Evolutionary conservation across 2,797 vertebrate genomes (phyloP), one percentile per base, ranked within the genome.

Genomic region (Micropoecilia bifurca): DNA sequence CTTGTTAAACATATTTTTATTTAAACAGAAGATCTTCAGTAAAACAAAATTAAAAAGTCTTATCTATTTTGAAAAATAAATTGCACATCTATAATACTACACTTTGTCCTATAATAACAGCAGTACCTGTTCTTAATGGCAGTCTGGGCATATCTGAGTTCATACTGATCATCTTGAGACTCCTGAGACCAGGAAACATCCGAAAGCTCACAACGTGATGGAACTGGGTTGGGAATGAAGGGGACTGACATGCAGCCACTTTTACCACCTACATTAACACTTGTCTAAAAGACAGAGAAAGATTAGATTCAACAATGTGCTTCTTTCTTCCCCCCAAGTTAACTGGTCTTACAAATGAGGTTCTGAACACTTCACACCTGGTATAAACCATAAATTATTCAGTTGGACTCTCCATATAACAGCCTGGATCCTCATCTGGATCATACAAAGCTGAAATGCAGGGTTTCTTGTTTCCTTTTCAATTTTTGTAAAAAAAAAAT

Each of bases 111-210:
- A 12, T 18, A 28, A 16, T 71, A 28, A 81, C 47, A 45, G 71
- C 0, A 80, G 74, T 85, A 98, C 97, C 97, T 98, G 95, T 90
- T 95, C 89, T 95, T 96, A 81, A 92, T 47, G 81, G 68, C 94
- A 77, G 85, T 91, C 91, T 96, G 96, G 81, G 91, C 74, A 93
- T 86, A 95, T 75, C 89, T 84, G 61, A 95, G 93, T 86, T 96
- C 95, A 83, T 84, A 85, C 55, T 96, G 95, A 84, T 97, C 96
- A 73, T 96, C 95, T 8, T 93, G 93, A 8, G 93, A 81, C 59
- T 72, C 87, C 68, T 80, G 63, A 91, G 96, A 96, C 97, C 97
- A 98, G 1, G 94, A 92, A 9, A 91, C 63, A 75, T 72, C 74
- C 18, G 87, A 71, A 53, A 89, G 84, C 59, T 95, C 91, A 74